Conservation (phyloP, 2,797 vertebrate species). For the Sebastes paucispinis region DNA sequence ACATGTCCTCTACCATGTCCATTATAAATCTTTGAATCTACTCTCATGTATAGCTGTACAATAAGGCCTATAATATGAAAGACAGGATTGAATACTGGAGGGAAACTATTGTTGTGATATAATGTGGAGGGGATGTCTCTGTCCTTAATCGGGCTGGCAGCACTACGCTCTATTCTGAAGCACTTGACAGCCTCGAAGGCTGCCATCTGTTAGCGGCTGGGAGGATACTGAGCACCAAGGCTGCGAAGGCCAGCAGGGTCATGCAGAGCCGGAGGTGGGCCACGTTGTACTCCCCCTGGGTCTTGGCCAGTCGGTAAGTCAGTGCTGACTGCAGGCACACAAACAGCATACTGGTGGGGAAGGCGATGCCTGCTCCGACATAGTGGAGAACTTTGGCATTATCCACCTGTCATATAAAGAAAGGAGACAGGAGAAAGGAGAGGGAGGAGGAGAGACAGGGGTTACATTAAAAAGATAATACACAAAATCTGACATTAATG, state of each 20-base stretch:
- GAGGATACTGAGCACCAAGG: slow-evolving; percentile 93
- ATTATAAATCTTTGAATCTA: background rate
- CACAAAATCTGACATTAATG: background rate
- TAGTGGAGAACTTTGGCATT: slow-evolving; percentile 92
- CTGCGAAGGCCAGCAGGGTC: slow-evolving; percentile 85
- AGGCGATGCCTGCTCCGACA: slow-evolving; percentile 90
- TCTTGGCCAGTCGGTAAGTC: slow-evolving; percentile 91
- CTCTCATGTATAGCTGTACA: background rate
- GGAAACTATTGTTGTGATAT: background rate
- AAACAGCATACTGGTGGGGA: slow-evolving; percentile 93
- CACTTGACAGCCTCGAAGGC: slow-evolving; percentile 3
- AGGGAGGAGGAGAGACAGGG: background rate
- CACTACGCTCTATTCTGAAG: background rate
- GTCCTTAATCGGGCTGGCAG: slow-evolving; percentile 6
- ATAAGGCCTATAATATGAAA: background rate
- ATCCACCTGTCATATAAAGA: slow-evolving; percentile 83
- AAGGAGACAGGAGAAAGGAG: background rate
- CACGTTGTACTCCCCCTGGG: slow-evolving; percentile 85
- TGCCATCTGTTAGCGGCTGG: slow-evolving; percentile 39
- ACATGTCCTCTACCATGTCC: background rate
- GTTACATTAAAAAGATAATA: background rate
- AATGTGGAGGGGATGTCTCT: background rate
- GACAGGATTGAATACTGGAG: background rate
- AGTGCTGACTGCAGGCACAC: slow-evolving; percentile 89
- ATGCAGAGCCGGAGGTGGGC: slow-evolving; percentile 88